Base-by-base conservation (phyloP, 2,888 invertebrate species). In the Salpingus planirostris region DNA sequence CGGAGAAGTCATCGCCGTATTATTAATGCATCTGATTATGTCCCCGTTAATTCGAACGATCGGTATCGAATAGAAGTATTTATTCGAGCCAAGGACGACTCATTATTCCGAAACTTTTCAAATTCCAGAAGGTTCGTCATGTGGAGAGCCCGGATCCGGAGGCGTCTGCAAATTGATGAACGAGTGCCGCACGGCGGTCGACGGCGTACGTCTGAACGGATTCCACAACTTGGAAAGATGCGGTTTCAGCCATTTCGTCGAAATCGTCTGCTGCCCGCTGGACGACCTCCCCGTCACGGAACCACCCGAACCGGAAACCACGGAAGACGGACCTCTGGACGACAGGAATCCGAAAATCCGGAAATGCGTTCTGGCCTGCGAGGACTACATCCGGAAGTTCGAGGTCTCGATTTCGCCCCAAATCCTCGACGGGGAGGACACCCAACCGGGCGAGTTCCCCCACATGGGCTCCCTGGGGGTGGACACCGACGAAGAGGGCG, bases 381-480 rank as follows among this genome's bases (percentile, higher is more conserved):
- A 55, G n/a, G 49, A 52, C 27, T 48, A 50, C 21, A 29, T 43
- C 3, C 48, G 44, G 4, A 43, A 52, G 14, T 23, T 44, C n/a
- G 37, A 39, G 11, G 31, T 50, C 2, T 41, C 35, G 31, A 28
- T 52, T 7, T 24, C 42, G 6, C 52, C 50, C 21, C 48, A 53
- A 21, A 66, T 68, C 26, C 51, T 63, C 11, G 64, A 60, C 15
- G 69, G 69, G 2, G 54, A 54, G 24, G 54, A 64, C 42, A 62
- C 66, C 3, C 39, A 46, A 13, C 37, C 49, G 2, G 66, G 64
- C 10, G 67, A 68, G 49, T 69, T 66, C 45, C 68, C 69, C 2
- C 68, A 69, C 38, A 67, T 68, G 67, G n/a, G n/a, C n/a, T n/a
- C n/a, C n/a, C n/a, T n/a, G n/a, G n/a, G n/a, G n/a, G n/a, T n/a